Conservation (phyloP, 2,113 vertebrate genomes). For the Columba janthina region DNA sequence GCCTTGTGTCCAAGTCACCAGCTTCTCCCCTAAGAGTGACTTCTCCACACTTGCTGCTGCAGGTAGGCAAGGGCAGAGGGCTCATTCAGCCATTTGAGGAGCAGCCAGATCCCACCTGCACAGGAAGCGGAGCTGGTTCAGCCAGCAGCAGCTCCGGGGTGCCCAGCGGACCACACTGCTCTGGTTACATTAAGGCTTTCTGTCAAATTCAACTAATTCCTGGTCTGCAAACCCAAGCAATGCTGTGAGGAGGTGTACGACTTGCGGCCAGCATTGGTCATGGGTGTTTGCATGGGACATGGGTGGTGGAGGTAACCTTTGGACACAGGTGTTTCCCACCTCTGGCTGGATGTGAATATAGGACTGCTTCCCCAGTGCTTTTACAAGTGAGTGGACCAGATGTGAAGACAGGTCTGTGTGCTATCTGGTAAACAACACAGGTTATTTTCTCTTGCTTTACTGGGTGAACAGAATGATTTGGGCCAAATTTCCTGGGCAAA, state of each 20-base stretch:
- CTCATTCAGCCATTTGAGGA: not conserved
- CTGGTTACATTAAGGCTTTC: not conserved
- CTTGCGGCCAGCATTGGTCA: not conserved
- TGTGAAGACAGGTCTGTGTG: not conserved
- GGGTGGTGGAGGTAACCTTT: not conserved
- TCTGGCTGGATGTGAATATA: not conserved
- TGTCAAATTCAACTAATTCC: not conserved
- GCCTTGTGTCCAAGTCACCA: not conserved
- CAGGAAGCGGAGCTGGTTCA: not conserved
- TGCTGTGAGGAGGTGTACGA: not conserved
- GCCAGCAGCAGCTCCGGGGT: not conserved
- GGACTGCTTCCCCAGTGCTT: not conserved
- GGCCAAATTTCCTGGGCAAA: not conserved
- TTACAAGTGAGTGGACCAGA: not conserved
- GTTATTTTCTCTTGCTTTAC: not conserved
- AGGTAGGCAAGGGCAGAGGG: not conserved
- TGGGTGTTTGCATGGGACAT: not conserved
- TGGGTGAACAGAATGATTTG: not conserved
- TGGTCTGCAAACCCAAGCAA: not conserved
- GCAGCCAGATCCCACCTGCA: not conserved
- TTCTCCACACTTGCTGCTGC: not conserved
- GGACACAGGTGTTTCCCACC: not conserved
- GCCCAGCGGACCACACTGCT: not conserved
- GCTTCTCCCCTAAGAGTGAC: not conserved
- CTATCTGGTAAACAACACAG: not conserved